phyloP scores from a whole-genome alignment of 2,113 vertebrate species.

The Rhegmatorhina hoffmannsi region DNA sequence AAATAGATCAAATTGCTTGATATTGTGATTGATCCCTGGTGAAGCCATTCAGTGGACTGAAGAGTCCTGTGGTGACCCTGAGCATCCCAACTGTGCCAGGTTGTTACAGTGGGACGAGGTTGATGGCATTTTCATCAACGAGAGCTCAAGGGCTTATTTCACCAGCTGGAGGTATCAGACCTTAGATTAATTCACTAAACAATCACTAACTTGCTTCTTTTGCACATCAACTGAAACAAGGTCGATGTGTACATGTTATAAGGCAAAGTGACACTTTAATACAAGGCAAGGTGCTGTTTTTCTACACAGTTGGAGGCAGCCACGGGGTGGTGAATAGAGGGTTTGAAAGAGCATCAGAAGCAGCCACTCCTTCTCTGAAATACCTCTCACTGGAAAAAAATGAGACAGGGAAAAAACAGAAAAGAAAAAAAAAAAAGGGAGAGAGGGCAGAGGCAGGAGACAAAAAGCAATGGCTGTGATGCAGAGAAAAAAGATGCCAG shows the following conservation, averaged over 20 bases:
- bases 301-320: rapidly evolving
- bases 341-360: neutral
- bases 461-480: neutral
- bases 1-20: neutral
- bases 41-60: neutral
- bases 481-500: no score
- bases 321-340: rapidly evolving
- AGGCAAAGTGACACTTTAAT: neutral
- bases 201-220: neutral
- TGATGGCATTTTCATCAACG: neutral
- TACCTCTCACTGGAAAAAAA: neutral
- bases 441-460: rapidly evolving
- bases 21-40: neutral
- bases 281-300: neutral
- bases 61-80: neutral
- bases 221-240: neutral
- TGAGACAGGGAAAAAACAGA: rapidly evolving
- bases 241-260: rapidly evolving
- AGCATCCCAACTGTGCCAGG: neutral
- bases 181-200: neutral
- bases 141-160: neutral
- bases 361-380: neutral
- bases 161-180: neutral
- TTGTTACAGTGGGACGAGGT: neutral
- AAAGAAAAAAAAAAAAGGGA: no score